Evolutionary conservation across 2,113 vertebrate species (phyloP), one percentile per base, ranked within the genome.

Genomic region (Xenopus laevis): DNA sequence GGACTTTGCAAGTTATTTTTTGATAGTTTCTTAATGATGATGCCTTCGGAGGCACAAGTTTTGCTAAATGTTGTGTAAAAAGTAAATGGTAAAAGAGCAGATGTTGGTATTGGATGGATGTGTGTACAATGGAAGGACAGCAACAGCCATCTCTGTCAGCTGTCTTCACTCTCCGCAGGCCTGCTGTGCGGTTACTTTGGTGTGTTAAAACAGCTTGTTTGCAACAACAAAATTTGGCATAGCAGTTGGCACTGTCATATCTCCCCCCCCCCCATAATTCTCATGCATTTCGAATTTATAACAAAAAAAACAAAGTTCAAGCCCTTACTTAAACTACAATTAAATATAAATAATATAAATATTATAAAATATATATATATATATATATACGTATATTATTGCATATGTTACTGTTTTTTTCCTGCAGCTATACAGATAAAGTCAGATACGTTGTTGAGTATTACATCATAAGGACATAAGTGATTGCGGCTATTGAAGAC

Each of bases 41-140:
- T 77, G 87, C 92, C 84, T 90, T 91, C 90, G 89, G 91, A 92
- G 85, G 83, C 92, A 88, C 91, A 83, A n/a, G 85, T 88, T 90
- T 84, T 95, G 95, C 89, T 96, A 93, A 93, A 92, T 95, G 95
- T 94, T 93, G 90, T 92, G 93, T 92, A 93, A 94, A 93, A 95
- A 93, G 94, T 92, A 94, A 95, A 94, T 95, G 91, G 93, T 87
- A 86, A 78, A 84, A 84, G 84, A 86, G 91, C 94, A 95, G 96
- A 95, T 96, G 95, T 95, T 89, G 86, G 85, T 74, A 85, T 87
- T 86, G 89, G 86, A 90, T 90, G 89, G 89, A 84, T 92, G 89
- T 83, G 83, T 69, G 66, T 85, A 86, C 82, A 84, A 84, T 82
- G 80, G 89, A 88, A 89, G 87, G 91, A 88, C 86, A 82, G 86